phyloP scores from a whole-genome alignment of 2,113 vertebrate species.

The Nyctereutes procyonoides region DNA sequence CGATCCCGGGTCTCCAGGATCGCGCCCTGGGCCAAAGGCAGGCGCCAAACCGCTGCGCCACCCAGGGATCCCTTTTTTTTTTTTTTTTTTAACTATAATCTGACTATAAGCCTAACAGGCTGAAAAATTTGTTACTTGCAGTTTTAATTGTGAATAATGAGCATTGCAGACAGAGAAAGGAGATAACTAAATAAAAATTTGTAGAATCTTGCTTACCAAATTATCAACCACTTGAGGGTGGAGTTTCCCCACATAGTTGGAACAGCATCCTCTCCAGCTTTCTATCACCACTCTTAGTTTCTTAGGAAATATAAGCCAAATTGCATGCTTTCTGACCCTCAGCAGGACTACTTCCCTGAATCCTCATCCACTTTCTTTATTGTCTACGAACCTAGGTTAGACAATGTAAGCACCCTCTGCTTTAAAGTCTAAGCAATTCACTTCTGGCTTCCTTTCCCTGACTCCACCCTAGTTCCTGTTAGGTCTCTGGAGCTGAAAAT shows the following conservation, averaged over 20 bases:
- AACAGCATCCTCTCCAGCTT: not conserved
- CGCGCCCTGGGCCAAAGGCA: too few relatives aligned
- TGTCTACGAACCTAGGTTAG: conserved; percentile 24
- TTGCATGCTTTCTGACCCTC: conserved; percentile 19
- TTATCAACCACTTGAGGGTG: conserved; percentile 14
- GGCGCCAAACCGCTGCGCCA: too few relatives aligned
- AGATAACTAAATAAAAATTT: conserved; percentile 44
- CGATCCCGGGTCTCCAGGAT: too few relatives aligned
- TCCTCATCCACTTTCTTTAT: conserved; percentile 45
- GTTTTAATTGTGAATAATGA: conserved; percentile 50
- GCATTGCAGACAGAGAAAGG: conserved; percentile 30
- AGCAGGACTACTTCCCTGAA: conserved; percentile 15
- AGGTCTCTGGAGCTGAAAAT: conserved; percentile 44
- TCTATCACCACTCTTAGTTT: conserved; percentile 11
- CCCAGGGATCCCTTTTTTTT: too few relatives aligned
- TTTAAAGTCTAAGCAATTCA: conserved; percentile 16
- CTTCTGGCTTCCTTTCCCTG: conserved; percentile 57
- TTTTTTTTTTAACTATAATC: not conserved
- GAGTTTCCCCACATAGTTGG: conserved; percentile 2
- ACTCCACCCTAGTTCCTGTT: conserved; percentile 66
- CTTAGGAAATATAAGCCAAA: not conserved
- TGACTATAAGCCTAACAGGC: not conserved
- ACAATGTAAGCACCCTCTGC: not conserved
- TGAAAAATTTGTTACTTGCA: not conserved
- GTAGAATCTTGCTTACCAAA: not conserved